These are phyloP conservation scores for Troglohyphantes excavatus DNA, from an alignment of 2,888 invertebrate species.

Conservation along the genomic window DNA sequence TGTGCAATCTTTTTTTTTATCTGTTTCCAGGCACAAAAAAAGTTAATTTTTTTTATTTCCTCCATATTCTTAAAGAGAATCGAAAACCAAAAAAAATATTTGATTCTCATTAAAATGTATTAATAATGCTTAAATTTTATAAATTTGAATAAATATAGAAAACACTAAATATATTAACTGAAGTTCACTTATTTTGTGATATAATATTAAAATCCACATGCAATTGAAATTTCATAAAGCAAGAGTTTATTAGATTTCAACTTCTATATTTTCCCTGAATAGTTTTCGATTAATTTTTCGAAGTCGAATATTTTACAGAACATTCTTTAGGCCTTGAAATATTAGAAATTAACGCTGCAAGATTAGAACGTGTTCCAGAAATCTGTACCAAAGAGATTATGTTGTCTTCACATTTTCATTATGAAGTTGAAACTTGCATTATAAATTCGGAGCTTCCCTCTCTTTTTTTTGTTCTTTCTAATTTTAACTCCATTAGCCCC, in stretches of 20 bases:
- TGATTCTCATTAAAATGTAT: too few relatives aligned
- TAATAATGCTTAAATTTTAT: too few relatives aligned
- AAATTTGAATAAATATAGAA: too few relatives aligned
- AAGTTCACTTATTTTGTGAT: too few relatives aligned
- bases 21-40: too few relatives aligned
- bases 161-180: too few relatives aligned
- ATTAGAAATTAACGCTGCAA: not conserved
- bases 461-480: not conserved
- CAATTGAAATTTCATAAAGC: not conserved
- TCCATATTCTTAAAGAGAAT: too few relatives aligned
- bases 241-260: not conserved
- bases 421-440: not conserved
- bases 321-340: not conserved
- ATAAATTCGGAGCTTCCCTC: not conserved
- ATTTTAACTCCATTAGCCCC: not conserved
- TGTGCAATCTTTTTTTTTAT: too few relatives aligned
- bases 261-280: not conserved
- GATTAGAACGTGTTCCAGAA: not conserved
- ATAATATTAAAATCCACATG: too few relatives aligned
- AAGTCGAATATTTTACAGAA: not conserved
- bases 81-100: too few relatives aligned
- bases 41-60: too few relatives aligned
- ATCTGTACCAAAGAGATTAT: conserved; percentile 4
- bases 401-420: not conserved
- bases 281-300: not conserved